phyloP scores from a whole-genome alignment of 2,797 vertebrate genomes.

The Holocentrus rufus region DNA sequence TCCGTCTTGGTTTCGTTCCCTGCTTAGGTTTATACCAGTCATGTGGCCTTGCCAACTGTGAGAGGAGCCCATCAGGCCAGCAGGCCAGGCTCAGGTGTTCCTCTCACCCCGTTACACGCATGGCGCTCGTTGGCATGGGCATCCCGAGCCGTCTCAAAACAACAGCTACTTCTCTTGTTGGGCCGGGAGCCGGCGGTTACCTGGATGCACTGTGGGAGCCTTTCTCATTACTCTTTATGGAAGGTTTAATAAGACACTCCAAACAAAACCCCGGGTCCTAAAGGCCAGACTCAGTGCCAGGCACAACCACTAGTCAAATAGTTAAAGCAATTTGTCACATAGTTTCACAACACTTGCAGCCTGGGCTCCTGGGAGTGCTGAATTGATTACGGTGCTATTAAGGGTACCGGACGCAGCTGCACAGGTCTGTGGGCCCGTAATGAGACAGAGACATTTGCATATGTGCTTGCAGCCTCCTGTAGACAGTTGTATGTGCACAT shows the following conservation, averaged over 20 bases:
- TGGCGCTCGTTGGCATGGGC: slow-evolving; percentile 17
- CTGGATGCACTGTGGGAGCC: slow-evolving; percentile 47
- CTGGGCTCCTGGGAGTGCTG: slow-evolving; percentile 34
- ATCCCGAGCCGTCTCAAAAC: slow-evolving; percentile 32
- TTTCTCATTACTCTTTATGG: slow-evolving; percentile 69
- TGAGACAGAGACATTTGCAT: slow-evolving; percentile 29
- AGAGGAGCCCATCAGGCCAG: slow-evolving; percentile 30
- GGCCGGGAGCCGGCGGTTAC: slow-evolving; percentile 51
- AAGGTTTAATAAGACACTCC: slow-evolving; percentile 63
- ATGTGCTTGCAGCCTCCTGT: slow-evolving; percentile 4
- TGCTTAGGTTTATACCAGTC: slow-evolving; percentile 12
- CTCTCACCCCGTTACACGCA: neutral
- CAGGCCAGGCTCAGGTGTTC: slow-evolving; percentile 24
- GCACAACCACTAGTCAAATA: slow-evolving; percentile 45
- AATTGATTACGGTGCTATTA: slow-evolving; percentile 51
- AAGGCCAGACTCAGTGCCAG: slow-evolving; percentile 42
- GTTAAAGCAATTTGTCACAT: slow-evolving; percentile 70
- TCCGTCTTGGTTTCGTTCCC: slow-evolving; percentile 40
- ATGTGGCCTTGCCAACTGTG: slow-evolving; percentile 32
- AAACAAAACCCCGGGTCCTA: slow-evolving; percentile 55
- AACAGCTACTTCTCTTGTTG: slow-evolving; percentile 38
- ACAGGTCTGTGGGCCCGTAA: slow-evolving; percentile 24
- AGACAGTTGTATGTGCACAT: slow-evolving; percentile 13
- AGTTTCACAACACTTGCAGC: slow-evolving; percentile 48
- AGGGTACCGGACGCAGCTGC: slow-evolving; percentile 42